Conservation (phyloP, 2,888 invertebrate species). For the Axea sp. region DNA sequence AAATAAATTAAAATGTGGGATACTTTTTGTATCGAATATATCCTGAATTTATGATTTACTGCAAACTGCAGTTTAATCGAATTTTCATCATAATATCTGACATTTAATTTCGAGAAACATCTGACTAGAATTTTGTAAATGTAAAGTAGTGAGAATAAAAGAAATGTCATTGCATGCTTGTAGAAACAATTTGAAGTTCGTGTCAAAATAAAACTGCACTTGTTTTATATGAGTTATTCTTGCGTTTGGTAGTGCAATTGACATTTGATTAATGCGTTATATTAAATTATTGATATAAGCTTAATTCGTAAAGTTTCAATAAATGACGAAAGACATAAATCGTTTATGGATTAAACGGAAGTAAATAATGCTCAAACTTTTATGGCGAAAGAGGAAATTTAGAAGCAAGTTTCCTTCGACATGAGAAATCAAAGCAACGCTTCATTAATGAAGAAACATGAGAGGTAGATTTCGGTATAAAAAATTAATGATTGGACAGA, state of each 20-base stretch:
- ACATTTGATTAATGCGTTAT: constrained; percentile 38
- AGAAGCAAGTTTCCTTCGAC: constrained; percentile 54
- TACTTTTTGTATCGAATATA: no score
- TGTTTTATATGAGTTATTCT: constrained; percentile 19
- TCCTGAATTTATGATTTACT: no score
- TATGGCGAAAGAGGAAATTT: constrained; percentile 20
- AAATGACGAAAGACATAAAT: constrained; percentile 59
- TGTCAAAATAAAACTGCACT: constrained; percentile 42
- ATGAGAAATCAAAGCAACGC: constrained; percentile 31
- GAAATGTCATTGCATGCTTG: constrained; percentile 37
- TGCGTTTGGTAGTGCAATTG: constrained; percentile 20
- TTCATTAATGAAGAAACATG: constrained; percentile 62
- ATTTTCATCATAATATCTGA: constrained; percentile 48
- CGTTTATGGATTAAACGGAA: constrained; percentile 32
- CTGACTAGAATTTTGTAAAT: constrained; percentile 46
- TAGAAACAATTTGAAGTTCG: constrained; percentile 31
- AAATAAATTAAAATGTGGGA: no score
- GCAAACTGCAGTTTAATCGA: constrained; percentile 40
- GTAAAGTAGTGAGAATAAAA: constrained; percentile 21
- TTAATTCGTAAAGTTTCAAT: constrained; percentile 63
- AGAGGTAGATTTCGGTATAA: constrained; percentile 24
- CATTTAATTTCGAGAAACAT: constrained; percentile 50
- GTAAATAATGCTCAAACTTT: constrained; percentile 64
- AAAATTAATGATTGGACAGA: constrained; percentile 23
- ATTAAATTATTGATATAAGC: constrained; percentile 39